Evolutionary conservation across 2,797 vertebrate genomes (phyloP).

Genomic region (Amblyraja radiata): DNA sequence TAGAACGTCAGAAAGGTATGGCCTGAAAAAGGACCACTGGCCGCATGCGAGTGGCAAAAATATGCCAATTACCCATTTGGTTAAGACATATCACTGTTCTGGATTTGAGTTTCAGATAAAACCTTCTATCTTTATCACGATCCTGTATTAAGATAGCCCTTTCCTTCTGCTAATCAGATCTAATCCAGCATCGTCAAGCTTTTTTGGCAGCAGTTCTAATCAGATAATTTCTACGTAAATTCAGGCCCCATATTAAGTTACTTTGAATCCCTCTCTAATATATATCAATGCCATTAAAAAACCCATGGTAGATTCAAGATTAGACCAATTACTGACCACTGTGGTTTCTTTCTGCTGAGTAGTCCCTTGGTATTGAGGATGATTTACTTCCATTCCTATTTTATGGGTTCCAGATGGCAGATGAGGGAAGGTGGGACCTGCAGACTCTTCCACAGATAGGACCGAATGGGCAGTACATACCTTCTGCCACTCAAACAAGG

Average conservation of each 20-base stretch:
- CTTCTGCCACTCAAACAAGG: no score
- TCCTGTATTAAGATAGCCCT: neutral
- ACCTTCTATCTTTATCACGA: neutral
- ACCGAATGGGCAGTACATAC: no score
- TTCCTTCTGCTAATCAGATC: neutral
- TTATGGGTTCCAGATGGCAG: no score
- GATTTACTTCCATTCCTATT: no score
- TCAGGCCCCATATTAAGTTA: neutral
- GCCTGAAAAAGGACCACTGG: neutral
- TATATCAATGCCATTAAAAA: neutral
- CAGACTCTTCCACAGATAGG: no score
- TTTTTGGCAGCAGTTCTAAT: neutral
- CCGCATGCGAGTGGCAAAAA: neutral
- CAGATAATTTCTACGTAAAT: neutral
- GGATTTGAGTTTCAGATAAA: neutral
- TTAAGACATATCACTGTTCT: neutral
- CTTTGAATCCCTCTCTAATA: neutral
- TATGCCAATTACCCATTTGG: neutral
- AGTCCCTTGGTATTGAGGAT: no score
- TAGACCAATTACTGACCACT: neutral
- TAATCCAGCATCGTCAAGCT: neutral
- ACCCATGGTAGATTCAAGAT: neutral
- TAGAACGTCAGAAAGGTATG: neutral
- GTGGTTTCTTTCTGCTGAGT: no score
- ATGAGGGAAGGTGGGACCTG: no score